These are phyloP conservation scores for Xestia ashworthii DNA, from an alignment of 2,888 invertebrate genomes.

Conservation along the genomic window DNA sequence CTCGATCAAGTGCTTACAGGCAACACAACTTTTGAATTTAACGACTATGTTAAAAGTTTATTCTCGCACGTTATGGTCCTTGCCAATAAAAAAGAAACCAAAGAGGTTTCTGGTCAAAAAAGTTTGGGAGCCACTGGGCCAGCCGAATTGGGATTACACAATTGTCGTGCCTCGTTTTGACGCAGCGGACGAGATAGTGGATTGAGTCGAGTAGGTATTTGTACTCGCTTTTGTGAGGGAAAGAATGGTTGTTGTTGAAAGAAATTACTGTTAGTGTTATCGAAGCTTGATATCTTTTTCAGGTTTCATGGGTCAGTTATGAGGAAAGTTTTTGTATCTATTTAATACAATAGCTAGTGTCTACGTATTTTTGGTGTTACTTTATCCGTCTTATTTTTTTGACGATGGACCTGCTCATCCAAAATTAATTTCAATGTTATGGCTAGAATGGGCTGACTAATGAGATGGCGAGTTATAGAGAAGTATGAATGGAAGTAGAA, in stretches of 20 bases:
- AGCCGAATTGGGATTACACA: constrained; percentile 73
- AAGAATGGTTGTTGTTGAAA: constrained; percentile 47
- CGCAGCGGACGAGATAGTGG: constrained; percentile 50
- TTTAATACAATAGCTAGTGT: not conserved
- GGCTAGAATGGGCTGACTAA: not conserved
- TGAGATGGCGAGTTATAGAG: not conserved
- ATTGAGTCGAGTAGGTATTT: constrained; percentile 50
- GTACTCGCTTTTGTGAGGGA: constrained; percentile 35
- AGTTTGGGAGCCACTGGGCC: not conserved
- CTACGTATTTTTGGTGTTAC: not conserved
- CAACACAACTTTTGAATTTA: not conserved
- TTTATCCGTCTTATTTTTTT: not conserved
- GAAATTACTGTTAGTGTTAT: constrained; percentile 43
- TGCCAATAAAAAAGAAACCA: not conserved
- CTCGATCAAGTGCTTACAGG: not conserved
- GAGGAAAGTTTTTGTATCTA: not conserved
- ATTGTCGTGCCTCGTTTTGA: constrained; percentile 71
- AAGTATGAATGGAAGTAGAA: not conserved
- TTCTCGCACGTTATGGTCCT: not conserved
- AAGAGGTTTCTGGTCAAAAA: not conserved
- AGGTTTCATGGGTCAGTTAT: constrained; percentile 16
- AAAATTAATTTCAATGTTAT: not conserved
- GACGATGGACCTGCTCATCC: fast-evolving
- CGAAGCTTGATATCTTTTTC: constrained; percentile 31
- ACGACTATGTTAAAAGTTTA: not conserved